Evolutionary conservation across 2,888 invertebrate genomes (phyloP).

Genomic region (Tineola bisselliella): DNA sequence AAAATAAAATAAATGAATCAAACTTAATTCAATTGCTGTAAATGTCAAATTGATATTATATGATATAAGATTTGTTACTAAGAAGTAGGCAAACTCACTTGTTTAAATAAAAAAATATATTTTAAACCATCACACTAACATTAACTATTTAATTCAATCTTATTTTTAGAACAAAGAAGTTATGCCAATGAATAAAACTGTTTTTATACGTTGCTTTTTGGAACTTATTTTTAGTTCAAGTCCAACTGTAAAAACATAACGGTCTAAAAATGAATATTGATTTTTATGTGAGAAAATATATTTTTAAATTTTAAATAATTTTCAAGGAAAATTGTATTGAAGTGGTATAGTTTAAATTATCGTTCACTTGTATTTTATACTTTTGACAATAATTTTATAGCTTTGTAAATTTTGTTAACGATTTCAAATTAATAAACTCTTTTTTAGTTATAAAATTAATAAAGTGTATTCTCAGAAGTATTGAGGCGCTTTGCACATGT

Average conservation of each 20-base stretch:
- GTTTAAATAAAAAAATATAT: neutral
- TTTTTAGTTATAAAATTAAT: neutral
- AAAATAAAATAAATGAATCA: too few relatives aligned
- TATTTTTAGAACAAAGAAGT: constrained; percentile 1
- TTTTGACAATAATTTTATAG: too few relatives aligned
- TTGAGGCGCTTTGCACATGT: neutral
- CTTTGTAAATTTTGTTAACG: too few relatives aligned
- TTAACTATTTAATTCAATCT: neutral
- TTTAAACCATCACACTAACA: neutral
- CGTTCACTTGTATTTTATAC: too few relatives aligned
- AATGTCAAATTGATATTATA: too few relatives aligned
- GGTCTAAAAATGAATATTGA: neutral
- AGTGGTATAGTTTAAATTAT: too few relatives aligned
- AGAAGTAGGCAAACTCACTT: neutral
- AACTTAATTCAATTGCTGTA: too few relatives aligned
- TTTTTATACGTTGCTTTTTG: neutral
- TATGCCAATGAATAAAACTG: neutral
- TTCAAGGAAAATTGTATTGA: too few relatives aligned
- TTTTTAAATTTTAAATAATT: too few relatives aligned
- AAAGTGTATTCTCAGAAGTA: neutral
- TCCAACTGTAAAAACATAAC: neutral
- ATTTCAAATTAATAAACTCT: too few relatives aligned
- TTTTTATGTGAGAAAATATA: neutral
- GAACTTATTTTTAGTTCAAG: neutral
- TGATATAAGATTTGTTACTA: neutral